Evolutionary conservation across 2,888 invertebrate genomes (phyloP).

Genomic region (Pristionchus mayeri): DNA sequence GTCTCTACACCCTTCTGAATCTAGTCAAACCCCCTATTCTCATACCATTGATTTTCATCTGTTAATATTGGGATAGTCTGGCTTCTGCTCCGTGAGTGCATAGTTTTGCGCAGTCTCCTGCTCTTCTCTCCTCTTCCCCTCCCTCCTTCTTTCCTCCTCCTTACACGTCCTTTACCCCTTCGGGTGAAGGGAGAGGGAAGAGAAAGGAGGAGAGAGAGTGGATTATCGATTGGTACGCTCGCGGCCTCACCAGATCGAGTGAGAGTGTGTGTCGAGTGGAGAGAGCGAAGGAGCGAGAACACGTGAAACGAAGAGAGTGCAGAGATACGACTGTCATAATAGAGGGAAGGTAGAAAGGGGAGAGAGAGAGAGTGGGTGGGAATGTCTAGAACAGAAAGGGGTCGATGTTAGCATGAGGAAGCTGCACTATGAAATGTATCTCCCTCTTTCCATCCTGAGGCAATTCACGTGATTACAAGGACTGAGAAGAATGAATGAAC

Average conservation of each 20-base stretch:
- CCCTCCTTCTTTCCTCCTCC: background rate
- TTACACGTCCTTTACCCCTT: constrained; percentile 39
- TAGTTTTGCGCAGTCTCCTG: constrained; percentile 4
- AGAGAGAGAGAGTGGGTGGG: constrained; percentile 19
- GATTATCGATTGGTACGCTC: constrained; percentile 38
- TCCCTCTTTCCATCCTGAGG: background rate
- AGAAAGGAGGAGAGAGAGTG: constrained; percentile 13
- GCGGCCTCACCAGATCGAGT: constrained; percentile 40
- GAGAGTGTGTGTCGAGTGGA: constrained; percentile 34
- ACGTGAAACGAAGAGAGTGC: constrained; percentile 15
- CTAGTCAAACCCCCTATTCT: background rate
- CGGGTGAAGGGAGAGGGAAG: background rate
- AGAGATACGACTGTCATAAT: constrained; percentile 40
- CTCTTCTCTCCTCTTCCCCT: background rate
- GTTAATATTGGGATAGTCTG: too few relatives aligned
- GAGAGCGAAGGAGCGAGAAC: constrained; percentile 4
- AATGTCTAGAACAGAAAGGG: constrained; percentile 34
- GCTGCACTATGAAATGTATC: background rate
- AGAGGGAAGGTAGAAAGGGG: constrained; percentile 35
- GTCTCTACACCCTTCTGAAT: background rate
- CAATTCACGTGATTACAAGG: constrained; percentile 7
- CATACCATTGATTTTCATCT: too few relatives aligned
- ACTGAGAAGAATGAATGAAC: background rate
- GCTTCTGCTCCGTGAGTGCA: too few relatives aligned
- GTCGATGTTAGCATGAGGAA: background rate